Base-by-base conservation (phyloP, 2,113 vertebrate species). In the Danionella cerebrum region DNA sequence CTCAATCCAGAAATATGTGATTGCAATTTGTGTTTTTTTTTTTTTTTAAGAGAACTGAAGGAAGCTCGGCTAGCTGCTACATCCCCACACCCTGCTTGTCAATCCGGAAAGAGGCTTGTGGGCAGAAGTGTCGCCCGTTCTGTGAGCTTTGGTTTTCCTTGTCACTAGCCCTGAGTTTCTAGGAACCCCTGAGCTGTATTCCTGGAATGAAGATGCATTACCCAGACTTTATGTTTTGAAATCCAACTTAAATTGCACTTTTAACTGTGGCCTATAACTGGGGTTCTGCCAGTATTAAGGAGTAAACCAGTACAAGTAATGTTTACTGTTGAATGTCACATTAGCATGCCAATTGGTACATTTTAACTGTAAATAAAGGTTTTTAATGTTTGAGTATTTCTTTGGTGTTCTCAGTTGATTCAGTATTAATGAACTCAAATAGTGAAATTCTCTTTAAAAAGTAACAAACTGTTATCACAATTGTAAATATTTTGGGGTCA, bases 11-110 rank as follows among this genome's bases (percentile, higher is more conserved):
- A 21, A 1, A 19, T 18, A 6, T n/a, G 35, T 18, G 2, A 52
- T 6, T 33, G 9, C 27, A 35, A 19, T 12, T 5, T 5, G 8
- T 16, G 51, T 27, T 57, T 42, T 42, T 11, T 48, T 9, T 54
- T 21, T 33, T 13, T 71, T 33, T 33, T 6, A 33, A 98, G 95
- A 76, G 90, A 96, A 81, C 89, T 98, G 51, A 84, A 88, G 81
- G 91, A 93, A 74, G 91, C 87, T 29, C 91, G 92, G 11, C 78
- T 87, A 73, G 87, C 90, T 24, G 90, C 87, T 48, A 76, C 76
- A 53, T 87, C 89, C 14, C 83, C 69, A 14, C 86, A 76, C 71
- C 78, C 83, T 3, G 67, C 10, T 38, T 44, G 24, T 1, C 79
- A 75, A 9, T 18, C 68, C 9, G 70, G 71, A n/a, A 87, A 80